Evolutionary conservation across 2,888 invertebrate species (phyloP).

Genomic region (Synanthedon myopaeformis): DNA sequence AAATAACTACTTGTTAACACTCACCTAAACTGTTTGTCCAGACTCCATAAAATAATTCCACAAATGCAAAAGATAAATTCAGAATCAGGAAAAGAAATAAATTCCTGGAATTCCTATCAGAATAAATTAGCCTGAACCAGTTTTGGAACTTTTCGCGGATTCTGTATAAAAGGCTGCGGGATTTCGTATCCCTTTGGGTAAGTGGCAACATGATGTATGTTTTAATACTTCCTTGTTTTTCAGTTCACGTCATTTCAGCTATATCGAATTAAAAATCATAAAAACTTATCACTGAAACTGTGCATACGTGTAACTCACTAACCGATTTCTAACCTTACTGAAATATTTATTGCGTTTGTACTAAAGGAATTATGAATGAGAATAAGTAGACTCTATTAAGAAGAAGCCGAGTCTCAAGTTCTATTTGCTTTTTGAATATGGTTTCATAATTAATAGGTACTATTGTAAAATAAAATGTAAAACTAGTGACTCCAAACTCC

Average conservation of each 20-base stretch:
- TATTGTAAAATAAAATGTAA: constrained; percentile 9
- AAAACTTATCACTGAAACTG: constrained; percentile 32
- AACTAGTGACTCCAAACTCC: constrained; percentile 2
- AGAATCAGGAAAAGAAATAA: constrained; percentile 91
- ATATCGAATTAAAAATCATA: constrained; percentile 37
- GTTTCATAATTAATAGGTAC: constrained; percentile 12
- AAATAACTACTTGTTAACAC: constrained; percentile 12
- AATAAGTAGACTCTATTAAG: constrained; percentile 8
- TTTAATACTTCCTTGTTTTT: constrained; percentile 15
- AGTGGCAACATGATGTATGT: constrained; percentile 77
- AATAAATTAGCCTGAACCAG: constrained; percentile 88
- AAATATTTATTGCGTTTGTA: constrained; percentile 8
- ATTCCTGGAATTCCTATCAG: constrained; percentile 94
- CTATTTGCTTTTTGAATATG: constrained; percentile 16
- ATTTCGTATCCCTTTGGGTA: constrained; percentile 76
- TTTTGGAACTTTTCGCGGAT: constrained; percentile 80
- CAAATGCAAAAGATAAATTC: constrained; percentile 96
- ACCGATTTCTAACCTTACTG: constrained; percentile 52
- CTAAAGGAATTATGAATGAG: constrained; percentile 8
- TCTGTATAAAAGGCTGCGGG: constrained; percentile 71
- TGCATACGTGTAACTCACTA: constrained; percentile 63
- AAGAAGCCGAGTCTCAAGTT: constrained; percentile 14
- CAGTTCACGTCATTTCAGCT: constrained; percentile 51
- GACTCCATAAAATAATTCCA: constrained; percentile 93
- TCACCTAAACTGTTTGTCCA: constrained; percentile 88